Conservation (phyloP, 1,140 invertebrate species). For the Platyscapa corneri region DNA sequence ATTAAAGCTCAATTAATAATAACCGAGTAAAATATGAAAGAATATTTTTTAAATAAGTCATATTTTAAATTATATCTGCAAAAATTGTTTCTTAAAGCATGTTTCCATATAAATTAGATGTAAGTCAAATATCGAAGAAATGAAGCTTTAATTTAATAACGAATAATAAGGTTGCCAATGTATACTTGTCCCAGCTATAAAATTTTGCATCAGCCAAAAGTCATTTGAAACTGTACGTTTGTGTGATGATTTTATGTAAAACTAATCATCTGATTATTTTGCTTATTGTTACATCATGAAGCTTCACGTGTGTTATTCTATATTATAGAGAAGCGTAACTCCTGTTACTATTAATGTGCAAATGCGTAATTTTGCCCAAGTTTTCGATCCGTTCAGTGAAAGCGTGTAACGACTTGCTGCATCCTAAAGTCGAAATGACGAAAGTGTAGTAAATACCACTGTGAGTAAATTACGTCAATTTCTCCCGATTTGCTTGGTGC, state of each 20-base stretch:
- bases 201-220: no score
- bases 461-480: slow-evolving; percentile 21
- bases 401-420: neutral
- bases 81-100: no score
- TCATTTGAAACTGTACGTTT: no score
- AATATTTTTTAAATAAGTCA: no score
- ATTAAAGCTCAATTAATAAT: no score
- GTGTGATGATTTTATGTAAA: neutral
- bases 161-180: no score
- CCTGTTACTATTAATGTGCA: slow-evolving; percentile 32
- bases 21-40: no score
- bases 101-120: no score
- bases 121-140: no score
- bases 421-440: neutral
- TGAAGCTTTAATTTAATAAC: no score
- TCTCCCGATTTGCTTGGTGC: neutral
- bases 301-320: neutral
- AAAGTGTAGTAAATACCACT: neutral
- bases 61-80: no score
- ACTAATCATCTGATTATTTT: neutral
- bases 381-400: neutral
- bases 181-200: no score
- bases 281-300: neutral
- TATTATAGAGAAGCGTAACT: neutral
- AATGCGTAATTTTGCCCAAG: slow-evolving; percentile 28